Evolutionary conservation across 37 sponge, comb jelly and placozoan genomes (phyloP), one percentile per base, ranked within the genome.

Genomic region (Cladorhizidae sp.): DNA sequence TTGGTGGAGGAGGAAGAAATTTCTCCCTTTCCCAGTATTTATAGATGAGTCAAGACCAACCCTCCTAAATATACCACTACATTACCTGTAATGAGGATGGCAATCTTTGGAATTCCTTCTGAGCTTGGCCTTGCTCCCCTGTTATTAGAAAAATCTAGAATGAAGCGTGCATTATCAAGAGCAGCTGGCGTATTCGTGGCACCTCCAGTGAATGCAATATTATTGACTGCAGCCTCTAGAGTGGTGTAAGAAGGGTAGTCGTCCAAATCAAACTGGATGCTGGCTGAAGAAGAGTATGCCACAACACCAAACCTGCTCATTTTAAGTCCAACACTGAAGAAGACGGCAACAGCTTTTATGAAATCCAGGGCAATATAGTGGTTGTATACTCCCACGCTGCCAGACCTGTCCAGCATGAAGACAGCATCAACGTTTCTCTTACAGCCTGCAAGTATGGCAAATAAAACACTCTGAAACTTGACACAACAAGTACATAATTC

Each of bases 351-450:
- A 32, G 81, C 74, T 26, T 23, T 40, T 54, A 94, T 87, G 43
- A 90, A 94, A 52, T 81, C 61, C 18, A 88, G 65, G 35, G 94
- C 85, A 1, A 74, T 51, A 23, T n/a, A 52, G 58, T 87, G 95
- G 58, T 94, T 90, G 17, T 3, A 26, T 1, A 59, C 28, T 0
- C 88, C 91, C 0, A 94, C 91, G 82, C 95, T 90, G 3, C 89
- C 88, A 17, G 95, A 94, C 50, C 81, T 85, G 57, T 94, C 95
- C 78, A 87, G 40, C 45, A 94, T 58, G 72, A 90, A 94, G 23
- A 90, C 83, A 15, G 86, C 35, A 58, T 94, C 95, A 35, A 87
- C 64, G 62, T 77, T 87, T 18, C 78, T 73, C 23, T 81, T 75
- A 77, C 95, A 94, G 5, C 43, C 95, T 94, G 79, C 0, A 75